Evolutionary conservation across 1,140 invertebrate species (phyloP).

Genomic region (Drosophila prosaltans): DNA sequence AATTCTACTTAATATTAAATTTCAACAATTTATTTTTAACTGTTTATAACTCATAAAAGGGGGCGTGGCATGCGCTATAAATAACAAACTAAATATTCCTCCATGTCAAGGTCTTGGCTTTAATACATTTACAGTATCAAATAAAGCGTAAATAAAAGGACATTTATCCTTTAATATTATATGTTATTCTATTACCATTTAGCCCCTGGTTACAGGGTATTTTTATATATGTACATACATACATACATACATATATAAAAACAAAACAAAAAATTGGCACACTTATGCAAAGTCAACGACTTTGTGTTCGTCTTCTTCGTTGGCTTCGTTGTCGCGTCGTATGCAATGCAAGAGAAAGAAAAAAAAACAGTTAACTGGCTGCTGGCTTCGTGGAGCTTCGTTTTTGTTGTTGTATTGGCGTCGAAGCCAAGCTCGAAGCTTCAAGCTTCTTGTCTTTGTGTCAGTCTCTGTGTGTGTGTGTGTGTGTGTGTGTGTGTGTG

Average conservation of each 20-base stretch:
- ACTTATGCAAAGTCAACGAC: conserved; percentile 80
- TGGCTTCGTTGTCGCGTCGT: conserved; percentile 14
- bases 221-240: conserved; percentile 12
- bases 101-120: too few relatives aligned
- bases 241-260: not conserved
- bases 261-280: conserved; percentile 61
- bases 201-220: conserved; percentile 19
- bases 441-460: conserved; percentile 24
- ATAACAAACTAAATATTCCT: too few relatives aligned
- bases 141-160: too few relatives aligned
- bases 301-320: conserved; percentile 40
- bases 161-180: too few relatives aligned
- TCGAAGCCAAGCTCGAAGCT: conserved; percentile 53
- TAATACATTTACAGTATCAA: too few relatives aligned
- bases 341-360: conserved; percentile 40
- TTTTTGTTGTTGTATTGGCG: not conserved
- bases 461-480: conserved; percentile 21
- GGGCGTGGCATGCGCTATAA: too few relatives aligned
- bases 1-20: too few relatives aligned
- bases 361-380: conserved; percentile 77
- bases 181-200: conserved; percentile 15
- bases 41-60: too few relatives aligned
- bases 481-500: conserved; percentile 30
- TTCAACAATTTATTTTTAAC: too few relatives aligned
- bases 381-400: conserved; percentile 51